Base-by-base conservation (phyloP, 2,888 invertebrate species). In the Myathropa florea region DNA sequence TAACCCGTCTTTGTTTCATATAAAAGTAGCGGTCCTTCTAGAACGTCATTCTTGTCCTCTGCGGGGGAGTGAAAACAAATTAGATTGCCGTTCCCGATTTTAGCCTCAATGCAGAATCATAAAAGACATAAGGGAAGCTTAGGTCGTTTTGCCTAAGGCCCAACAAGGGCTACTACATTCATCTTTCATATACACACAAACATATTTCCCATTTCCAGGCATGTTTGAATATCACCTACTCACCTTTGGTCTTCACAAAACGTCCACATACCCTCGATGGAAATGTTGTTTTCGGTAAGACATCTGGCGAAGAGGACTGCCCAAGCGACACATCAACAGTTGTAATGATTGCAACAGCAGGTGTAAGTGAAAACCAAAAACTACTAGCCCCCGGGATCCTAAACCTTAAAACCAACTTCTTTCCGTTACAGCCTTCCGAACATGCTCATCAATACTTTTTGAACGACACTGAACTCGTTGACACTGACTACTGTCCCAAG, bases 251-350 rank as follows among this genome's bases (percentile, higher is more conserved):
- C 33, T 92, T 92, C 73, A 91, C 93, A 82, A 92, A 91, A 83
- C 92, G 92, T 10, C 92, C 92, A 0, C 92, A 93, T 78, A 90
- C 91, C 1, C 87, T 93, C 6, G 90, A 91, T 64, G 92, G 92
- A 0, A 88, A 90, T 23, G 89, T 93, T 18, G 88, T 90, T 7
- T 93, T 93, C 88, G 93, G 93, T 6, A 89, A 89, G 76, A 90
- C 90, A 18, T 88, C 88, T 2, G 90, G 89, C 18, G 89, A 90
- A 30, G 89, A 89, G 18, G 90, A 89, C 21, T 92, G 92, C 70
- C 92, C 92, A 2, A 88, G 86, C 10, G 89, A 90, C 68, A 90
- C 90, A 12, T 92, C 92, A 4, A 90, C 89, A 26, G 89, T 93
- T 55, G 87, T 90, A 53, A 90, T 93, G 73, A 90, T 89, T 36